Conservation (phyloP, 2,888 invertebrate species). For the Platypus cylindrus region DNA sequence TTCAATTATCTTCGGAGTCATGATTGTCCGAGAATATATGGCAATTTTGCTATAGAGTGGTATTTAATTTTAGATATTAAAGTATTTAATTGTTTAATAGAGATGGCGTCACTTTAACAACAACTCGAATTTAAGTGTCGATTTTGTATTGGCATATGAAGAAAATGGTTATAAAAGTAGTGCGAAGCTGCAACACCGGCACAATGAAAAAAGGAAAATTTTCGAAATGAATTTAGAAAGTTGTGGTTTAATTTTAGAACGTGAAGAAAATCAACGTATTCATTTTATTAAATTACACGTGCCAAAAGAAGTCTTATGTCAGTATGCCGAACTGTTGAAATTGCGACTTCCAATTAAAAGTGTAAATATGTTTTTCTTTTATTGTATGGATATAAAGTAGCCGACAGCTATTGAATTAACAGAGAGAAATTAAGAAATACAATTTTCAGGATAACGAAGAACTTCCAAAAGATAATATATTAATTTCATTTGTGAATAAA, state of each 20-base stretch:
- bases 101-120: slow-evolving; percentile 42
- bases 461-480: slow-evolving; percentile 20
- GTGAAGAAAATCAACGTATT: slow-evolving; percentile 47
- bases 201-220: slow-evolving; percentile 37
- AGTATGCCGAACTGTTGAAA: slow-evolving; percentile 66
- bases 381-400: not conserved
- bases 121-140: slow-evolving; percentile 41
- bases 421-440: not conserved
- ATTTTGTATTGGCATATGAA: slow-evolving; percentile 50
- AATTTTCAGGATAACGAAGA: slow-evolving; percentile 20
- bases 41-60: no score
- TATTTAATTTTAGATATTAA: not conserved
- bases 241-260: slow-evolving; percentile 49
- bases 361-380: slow-evolving; percentile 33
- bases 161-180: slow-evolving; percentile 27
- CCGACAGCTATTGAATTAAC: not conserved
- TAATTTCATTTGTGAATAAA: slow-evolving; percentile 26
- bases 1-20: no score
- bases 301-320: slow-evolving; percentile 53
- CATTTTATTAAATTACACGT: slow-evolving; percentile 64
- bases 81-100: slow-evolving; percentile 28
- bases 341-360: slow-evolving; percentile 64
- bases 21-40: no score
- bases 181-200: no score
- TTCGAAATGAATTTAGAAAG: slow-evolving; percentile 49